Evolutionary conservation across 2,888 invertebrate genomes (phyloP), one percentile per base, ranked within the genome.

Genomic region (Lapara coniferarum): DNA sequence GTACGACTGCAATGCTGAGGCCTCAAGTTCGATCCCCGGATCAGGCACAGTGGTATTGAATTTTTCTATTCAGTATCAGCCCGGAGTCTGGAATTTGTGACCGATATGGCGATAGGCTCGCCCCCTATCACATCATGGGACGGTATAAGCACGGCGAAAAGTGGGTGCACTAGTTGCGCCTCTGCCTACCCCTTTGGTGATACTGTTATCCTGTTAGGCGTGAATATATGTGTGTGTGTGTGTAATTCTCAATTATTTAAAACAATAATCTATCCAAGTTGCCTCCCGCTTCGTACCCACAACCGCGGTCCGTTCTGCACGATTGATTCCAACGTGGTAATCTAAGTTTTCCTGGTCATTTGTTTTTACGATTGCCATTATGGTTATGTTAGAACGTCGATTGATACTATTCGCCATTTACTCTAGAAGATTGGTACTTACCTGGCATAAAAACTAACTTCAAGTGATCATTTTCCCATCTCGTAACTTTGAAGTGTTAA

Each of bases 281-380:
- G 30, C 4, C 19, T 13, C 13, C 5, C 49, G 46, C 59, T 4
- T 46, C 49, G 46, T 63, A 12, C 7, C 63, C 49, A 16, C 19
- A 52, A 55, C n/a, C 49, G 16, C 7, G 59, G 19, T 49, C 49
- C 63, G 49, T 69, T 71, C 66, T 66, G 68, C 19, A 30, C 69
- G 59, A 67, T 71, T 71, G 58, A 66, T 66, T 55, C 46, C 37
- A 66, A 58, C 66, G 46, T 49, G 58, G 59, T 66, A 71, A 69
- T 71, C 71, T 66, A 66, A 71, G 69, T 67, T 71, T 69, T 71
- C 69, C 69, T 57, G 66, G 66, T 71, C 71, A 71, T 71, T 71
- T 67, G 63, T 59, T 71, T 71, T 71, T 71, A 71, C 53, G 67
- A 51, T 58, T 19, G n/a, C 16, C 51, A 59, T 68, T 63, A 68